These are phyloP conservation scores for Drosophila paramelanica DNA, from an alignment of 2,888 invertebrate species.

Conservation along the genomic window DNA sequence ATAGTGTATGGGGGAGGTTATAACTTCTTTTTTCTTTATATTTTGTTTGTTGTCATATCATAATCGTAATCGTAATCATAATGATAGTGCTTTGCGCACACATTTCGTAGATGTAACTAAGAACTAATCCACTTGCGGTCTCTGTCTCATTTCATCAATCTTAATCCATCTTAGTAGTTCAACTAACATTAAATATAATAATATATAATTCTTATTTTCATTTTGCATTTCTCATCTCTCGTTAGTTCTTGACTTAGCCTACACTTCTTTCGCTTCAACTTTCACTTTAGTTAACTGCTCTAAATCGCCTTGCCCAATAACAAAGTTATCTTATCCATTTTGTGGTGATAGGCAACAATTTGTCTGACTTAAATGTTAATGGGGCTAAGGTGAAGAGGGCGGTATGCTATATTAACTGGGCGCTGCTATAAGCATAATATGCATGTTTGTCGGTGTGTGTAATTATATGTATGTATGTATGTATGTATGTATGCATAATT, in stretches of 20 bases:
- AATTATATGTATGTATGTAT: slow-evolving; percentile 16
- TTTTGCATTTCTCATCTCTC: slow-evolving; percentile 17
- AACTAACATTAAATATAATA: slow-evolving; percentile 78
- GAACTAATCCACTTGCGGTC: slow-evolving; percentile 57
- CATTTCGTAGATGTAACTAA: slow-evolving; percentile 58
- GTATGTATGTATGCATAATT: slow-evolving; percentile 17
- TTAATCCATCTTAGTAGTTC: slow-evolving; percentile 71
- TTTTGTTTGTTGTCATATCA: slow-evolving; percentile 46
- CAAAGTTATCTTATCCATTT: slow-evolving; percentile 7
- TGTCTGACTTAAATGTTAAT: slow-evolving; percentile 47
- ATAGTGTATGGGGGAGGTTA: slow-evolving; percentile 67
- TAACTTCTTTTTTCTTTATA: slow-evolving; percentile 60
- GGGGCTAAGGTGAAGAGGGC: slow-evolving; percentile 14
- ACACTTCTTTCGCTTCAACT: slow-evolving; percentile 20
- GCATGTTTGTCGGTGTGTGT: slow-evolving; percentile 30
- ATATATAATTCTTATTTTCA: slow-evolving; percentile 36
- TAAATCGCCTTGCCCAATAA: slow-evolving; percentile 36
- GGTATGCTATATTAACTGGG: slow-evolving; percentile 48
- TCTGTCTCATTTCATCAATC: slow-evolving; percentile 40
- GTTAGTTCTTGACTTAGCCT: slow-evolving; percentile 50
- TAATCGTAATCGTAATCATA: slow-evolving; percentile 72
- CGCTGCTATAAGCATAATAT: slow-evolving; percentile 57
- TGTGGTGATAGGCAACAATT: slow-evolving; percentile 43
- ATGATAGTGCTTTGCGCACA: slow-evolving; percentile 53
- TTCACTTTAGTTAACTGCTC: slow-evolving; percentile 51